These are phyloP conservation scores for Dendronephthya gigantea DNA, from an alignment of 64 coral and sea anemone species.

Conservation along the genomic window DNA sequence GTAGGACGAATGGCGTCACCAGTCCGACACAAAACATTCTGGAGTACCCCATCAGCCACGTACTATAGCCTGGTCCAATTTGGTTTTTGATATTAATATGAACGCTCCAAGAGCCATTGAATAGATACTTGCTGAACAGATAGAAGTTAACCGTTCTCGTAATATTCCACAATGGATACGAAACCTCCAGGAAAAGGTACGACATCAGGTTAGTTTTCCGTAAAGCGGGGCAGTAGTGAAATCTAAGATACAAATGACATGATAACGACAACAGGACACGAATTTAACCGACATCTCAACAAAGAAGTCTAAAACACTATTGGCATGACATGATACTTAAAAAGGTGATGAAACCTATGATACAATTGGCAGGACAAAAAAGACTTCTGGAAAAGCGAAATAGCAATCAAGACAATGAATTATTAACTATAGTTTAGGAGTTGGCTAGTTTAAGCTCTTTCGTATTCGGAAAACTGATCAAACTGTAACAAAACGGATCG, in stretches of 20 bases:
- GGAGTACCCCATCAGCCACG: not conserved
- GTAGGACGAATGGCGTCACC: not conserved
- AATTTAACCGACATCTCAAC: no score
- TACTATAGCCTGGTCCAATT: not conserved
- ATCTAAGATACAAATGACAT: not conserved
- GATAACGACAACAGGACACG: no score
- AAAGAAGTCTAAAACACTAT: no score
- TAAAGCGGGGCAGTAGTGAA: not conserved
- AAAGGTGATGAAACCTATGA: no score
- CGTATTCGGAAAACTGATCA: no score
- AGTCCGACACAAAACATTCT: not conserved
- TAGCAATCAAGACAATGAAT: no score
- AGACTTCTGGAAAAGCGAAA: no score
- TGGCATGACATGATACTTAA: no score
- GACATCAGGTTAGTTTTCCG: slow-evolving; percentile 2
- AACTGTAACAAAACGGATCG: no score
- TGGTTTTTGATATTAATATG: not conserved
- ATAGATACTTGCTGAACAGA: slow-evolving; percentile 10
- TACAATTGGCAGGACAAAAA: no score
- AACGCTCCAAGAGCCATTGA: not conserved
- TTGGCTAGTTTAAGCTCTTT: no score
- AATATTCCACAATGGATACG: not conserved
- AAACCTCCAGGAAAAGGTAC: not conserved
- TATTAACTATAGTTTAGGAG: no score
- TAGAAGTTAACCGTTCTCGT: not conserved